These are phyloP conservation scores for Upupa epops DNA, from an alignment of 2,113 vertebrate genomes.

Conservation along the genomic window DNA sequence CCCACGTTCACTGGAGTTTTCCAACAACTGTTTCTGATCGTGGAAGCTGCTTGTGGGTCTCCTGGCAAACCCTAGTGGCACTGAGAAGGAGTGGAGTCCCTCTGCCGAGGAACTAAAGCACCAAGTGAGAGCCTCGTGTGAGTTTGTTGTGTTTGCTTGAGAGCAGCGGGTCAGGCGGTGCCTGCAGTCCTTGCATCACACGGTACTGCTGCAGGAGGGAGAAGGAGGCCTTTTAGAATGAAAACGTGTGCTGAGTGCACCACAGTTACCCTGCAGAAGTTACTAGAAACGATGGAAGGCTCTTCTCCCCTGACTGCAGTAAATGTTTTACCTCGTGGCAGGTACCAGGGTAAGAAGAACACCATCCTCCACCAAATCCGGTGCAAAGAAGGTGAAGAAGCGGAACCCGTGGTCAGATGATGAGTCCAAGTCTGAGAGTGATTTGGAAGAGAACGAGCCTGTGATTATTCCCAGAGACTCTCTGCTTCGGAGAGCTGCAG, in stretches of 20 bases:
- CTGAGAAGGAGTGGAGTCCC: not conserved
- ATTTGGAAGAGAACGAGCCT: slow-evolving; percentile 86
- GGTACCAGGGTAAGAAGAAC: slow-evolving; percentile 88
- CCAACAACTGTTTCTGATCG: not conserved
- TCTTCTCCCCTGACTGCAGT: not conserved
- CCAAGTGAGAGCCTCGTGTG: not conserved
- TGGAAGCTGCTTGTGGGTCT: not conserved
- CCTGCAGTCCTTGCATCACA: not conserved
- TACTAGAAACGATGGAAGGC: not conserved
- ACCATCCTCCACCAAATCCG: slow-evolving; percentile 79
- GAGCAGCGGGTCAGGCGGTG: not conserved
- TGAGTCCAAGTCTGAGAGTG: slow-evolving; percentile 93
- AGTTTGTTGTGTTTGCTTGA: not conserved
- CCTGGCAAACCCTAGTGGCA: not conserved
- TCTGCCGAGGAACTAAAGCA: not conserved
- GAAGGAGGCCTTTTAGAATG: not conserved
- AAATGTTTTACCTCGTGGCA: slow-evolving; percentile 64
- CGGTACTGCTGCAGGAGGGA: not conserved
- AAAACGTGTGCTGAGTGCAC: not conserved
- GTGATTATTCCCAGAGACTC: slow-evolving; percentile 92
- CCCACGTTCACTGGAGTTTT: not conserved
- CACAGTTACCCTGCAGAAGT: not conserved
- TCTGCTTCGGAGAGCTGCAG: slow-evolving; percentile 91
- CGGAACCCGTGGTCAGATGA: slow-evolving; percentile 97
- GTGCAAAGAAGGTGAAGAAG: slow-evolving; percentile 91